A percentile compares a stretch with the other conserved stretches of the same genome.
Conservation (phyloP, 2,797 vertebrate species). For the Luscinia megarhynchos region DNA sequence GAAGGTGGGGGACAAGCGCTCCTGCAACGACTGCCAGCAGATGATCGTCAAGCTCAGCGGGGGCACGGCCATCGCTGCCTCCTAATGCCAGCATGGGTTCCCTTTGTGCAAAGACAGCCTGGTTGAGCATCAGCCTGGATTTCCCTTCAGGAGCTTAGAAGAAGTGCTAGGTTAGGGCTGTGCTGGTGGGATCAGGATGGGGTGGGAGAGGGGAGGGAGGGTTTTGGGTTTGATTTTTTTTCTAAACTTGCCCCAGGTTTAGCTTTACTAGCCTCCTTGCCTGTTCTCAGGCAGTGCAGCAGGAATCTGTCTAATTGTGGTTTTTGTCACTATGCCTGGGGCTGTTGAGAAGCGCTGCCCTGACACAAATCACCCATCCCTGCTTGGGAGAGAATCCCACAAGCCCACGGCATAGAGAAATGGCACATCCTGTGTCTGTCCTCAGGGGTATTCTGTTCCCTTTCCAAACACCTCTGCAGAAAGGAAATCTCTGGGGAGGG, state of each 20-base stretch:
- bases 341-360: not conserved
- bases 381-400: not conserved
- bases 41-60: slow-evolving; percentile 93
- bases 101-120: not conserved
- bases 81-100: slow-evolving; percentile 61
- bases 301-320: not conserved
- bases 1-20: slow-evolving; percentile 93
- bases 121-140: not conserved
- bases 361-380: rapidly evolving
- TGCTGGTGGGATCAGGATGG: not conserved
- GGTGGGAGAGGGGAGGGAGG: slow-evolving; percentile 20
- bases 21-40: slow-evolving; percentile 94
- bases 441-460: not conserved
- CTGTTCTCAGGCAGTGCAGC: not conserved
- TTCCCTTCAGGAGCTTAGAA: not conserved
- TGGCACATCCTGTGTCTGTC: not conserved
- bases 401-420: not conserved
- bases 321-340: not conserved
- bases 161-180: slow-evolving; percentile 33
- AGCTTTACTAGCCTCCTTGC: slow-evolving; percentile 26
- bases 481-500: not conserved
- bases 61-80: slow-evolving; percentile 92
- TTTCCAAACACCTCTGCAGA: not conserved
- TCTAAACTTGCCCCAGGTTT: slow-evolving; percentile 22
- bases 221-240: not conserved